phyloP scores from a whole-genome alignment of 2,113 vertebrate species.

The Phalacrocorax pelagicus region DNA sequence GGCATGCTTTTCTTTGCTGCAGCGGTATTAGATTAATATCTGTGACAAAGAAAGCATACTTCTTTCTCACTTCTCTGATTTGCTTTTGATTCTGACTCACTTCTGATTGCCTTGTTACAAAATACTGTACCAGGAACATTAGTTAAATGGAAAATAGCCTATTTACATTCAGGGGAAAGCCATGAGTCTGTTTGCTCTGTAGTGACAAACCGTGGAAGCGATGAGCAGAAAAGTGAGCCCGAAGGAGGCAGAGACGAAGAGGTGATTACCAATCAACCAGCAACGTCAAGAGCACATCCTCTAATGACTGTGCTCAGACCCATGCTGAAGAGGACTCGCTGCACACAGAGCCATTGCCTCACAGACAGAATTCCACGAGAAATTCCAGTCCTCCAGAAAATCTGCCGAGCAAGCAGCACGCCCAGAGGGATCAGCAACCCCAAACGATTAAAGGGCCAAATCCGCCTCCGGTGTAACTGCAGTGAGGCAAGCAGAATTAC shows the following conservation, averaged over 20 bases:
- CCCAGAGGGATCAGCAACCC: background rate
- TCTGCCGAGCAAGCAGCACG: background rate
- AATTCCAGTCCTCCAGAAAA: conserved; percentile 31
- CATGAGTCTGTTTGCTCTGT: background rate
- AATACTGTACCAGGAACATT: background rate
- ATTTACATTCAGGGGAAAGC: background rate
- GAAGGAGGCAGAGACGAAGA: background rate
- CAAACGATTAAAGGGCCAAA: background rate
- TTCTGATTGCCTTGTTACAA: background rate
- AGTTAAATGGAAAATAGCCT: background rate
- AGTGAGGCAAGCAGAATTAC: background rate
- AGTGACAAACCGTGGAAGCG: background rate
- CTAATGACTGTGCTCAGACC: background rate
- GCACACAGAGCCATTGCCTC: conserved; percentile 31
- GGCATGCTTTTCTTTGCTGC: background rate
- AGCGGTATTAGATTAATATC: background rate
- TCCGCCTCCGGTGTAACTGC: background rate
- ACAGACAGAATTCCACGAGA: background rate
- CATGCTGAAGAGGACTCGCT: background rate
- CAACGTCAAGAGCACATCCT: background rate
- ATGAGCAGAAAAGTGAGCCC: background rate
- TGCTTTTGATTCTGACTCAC: background rate
- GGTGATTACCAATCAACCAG: background rate
- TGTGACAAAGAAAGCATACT: background rate
- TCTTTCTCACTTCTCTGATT: too few relatives aligned